A percentile compares a stretch with the other conserved stretches of the same genome.
These are phyloP conservation scores for Troides helena DNA, from an alignment of 2,888 invertebrate genomes.

Conservation along the genomic window DNA sequence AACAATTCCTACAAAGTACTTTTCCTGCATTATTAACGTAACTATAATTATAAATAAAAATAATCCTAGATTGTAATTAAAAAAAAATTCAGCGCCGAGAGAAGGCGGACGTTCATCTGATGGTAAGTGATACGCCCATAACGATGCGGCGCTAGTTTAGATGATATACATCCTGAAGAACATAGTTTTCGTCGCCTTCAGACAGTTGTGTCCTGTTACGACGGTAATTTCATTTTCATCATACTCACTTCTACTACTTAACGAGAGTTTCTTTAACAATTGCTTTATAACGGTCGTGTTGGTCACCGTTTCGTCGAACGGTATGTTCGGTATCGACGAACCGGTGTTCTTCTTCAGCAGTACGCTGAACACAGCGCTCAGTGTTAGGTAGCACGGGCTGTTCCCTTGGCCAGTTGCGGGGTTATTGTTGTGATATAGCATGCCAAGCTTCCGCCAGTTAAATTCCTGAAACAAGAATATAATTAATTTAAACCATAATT, in stretches of 20 bases:
- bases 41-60: too few species aligned
- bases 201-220: too few species aligned
- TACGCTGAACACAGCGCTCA: conserved; percentile 83
- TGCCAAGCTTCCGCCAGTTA: conserved; percentile 85
- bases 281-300: conserved; percentile 78
- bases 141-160: too few species aligned
- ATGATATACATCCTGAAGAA: too few species aligned
- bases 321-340: conserved; percentile 76
- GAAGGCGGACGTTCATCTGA: too few species aligned
- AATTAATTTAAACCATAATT: not conserved
- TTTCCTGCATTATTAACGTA: too few species aligned
- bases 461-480: conserved; percentile 79
- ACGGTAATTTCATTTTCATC: too few species aligned
- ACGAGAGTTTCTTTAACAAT: conserved; percentile 81
- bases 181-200: too few species aligned
- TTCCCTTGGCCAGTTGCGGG: conserved; percentile 82
- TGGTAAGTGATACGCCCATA: too few species aligned
- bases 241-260: conserved; percentile 85
- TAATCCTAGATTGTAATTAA: too few species aligned
- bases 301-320: conserved; percentile 83
- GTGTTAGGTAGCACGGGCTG: conserved; percentile 88
- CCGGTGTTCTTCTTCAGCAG: conserved; percentile 68
- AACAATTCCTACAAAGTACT: too few species aligned
- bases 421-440: conserved; percentile 87
- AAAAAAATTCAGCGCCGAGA: too few species aligned